Evolutionary conservation across 2,113 vertebrate genomes (phyloP), one percentile per base, ranked within the genome.

Genomic region (Orientallactaga bullata): DNA sequence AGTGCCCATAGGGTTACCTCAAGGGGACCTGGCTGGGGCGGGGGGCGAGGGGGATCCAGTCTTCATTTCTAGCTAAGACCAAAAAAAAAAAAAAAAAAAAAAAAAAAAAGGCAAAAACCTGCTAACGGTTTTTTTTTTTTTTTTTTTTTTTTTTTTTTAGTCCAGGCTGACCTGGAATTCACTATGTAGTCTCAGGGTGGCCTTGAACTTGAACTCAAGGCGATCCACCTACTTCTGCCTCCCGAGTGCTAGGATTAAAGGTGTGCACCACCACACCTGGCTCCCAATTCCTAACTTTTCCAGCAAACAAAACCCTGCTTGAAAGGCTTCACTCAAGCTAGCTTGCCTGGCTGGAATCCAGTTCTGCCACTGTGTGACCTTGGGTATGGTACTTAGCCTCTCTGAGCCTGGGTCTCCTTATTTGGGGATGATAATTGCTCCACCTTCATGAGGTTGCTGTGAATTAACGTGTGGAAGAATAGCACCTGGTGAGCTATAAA

Each of bases 391-490:
- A 16, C 51, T 93, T 35, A 82, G 51, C 82, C 55, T 88, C 82
- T 93, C 69, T 76, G 69, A 85, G 88, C 47, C 65, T 91, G 30
- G 26, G 60, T 35, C 51, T 51, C 88, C 65, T 85, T 69, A 39
- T 24, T 42, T 78, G 74, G 68, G 17, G 68, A 79, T 32, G 76
- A 66, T 37, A 60, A 24, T 0, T 13, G 58, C 39, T n/a, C 73
- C 42, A 10, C 28, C n/a, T 26, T 89, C 47, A 16, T 1, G 79
- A 86, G 72, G 74, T 0, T 39, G 71, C 28, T 35, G 12, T 63
- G 51, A 68, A 32, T 60, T 73, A 63, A 21, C 3, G 15, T 74
- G 24, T 65, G 35, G 68, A 69, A 30, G 58, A 66, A 74, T 3
- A 23, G 71, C 42, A 23, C 30, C 63, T 68, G 55, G 42, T 5